phyloP scores from a whole-genome alignment of 2,888 invertebrate species.

The Rhorus exstirpatorius region DNA sequence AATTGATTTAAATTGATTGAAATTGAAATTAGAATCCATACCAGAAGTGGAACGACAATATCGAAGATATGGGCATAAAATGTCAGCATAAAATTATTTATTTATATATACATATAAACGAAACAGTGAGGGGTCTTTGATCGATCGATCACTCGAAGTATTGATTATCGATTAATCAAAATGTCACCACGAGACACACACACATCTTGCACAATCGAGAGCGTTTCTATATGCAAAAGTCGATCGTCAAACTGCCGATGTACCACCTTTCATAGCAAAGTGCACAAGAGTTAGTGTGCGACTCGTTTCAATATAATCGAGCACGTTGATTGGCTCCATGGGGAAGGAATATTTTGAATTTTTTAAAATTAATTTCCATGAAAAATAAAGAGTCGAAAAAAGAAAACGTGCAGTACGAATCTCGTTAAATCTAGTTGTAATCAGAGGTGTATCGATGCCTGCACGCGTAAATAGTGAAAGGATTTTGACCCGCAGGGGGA shows the following conservation, averaged over 20 bases:
- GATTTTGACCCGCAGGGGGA: constrained; percentile 67
- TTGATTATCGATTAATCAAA: constrained; percentile 57
- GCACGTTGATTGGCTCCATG: constrained; percentile 22
- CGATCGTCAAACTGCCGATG: constrained; percentile 12
- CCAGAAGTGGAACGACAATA: too few relatives aligned
- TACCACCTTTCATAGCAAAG: constrained; percentile 10
- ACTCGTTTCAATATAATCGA: constrained; percentile 20
- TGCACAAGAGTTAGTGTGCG: constrained; percentile 2
- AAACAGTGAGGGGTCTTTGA: constrained; percentile 1
- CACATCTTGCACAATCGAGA: constrained; percentile 27
- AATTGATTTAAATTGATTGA: too few relatives aligned
- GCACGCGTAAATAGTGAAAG: constrained; percentile 78
- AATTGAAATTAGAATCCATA: too few relatives aligned
- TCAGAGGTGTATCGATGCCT: constrained; percentile 38
- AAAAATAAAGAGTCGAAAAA: not conserved
- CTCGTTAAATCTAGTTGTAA: constrained; percentile 52
- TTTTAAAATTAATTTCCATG: constrained; percentile 4
- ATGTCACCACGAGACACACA: constrained; percentile 6
- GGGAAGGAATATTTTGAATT: constrained; percentile 20
- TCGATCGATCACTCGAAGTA: constrained; percentile 55
- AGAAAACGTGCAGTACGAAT: constrained; percentile 20
- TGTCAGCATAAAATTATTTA: too few relatives aligned
- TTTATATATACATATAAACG: not conserved
- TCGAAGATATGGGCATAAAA: too few relatives aligned
- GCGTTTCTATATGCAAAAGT: not conserved